Conservation (phyloP, 2,797 vertebrate genomes). For the Pachyuromys duprasi region DNA sequence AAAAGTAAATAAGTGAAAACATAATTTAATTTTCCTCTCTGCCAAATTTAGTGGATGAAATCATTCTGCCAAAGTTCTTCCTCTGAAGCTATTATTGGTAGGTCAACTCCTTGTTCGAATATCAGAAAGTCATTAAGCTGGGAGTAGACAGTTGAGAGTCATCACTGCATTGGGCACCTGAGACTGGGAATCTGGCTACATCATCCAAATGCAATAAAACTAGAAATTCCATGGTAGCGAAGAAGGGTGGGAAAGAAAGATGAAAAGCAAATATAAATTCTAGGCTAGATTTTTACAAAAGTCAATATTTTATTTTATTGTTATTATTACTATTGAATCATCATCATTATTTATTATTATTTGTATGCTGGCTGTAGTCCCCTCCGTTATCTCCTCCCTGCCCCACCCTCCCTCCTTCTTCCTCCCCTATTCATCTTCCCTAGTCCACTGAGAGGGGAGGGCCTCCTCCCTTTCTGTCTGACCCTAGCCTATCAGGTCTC, state of each 20-base stretch:
- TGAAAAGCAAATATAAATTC: constrained; percentile 30
- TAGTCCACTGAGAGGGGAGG: no score
- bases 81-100: constrained; percentile 37
- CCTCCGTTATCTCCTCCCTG: no score
- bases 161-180: not conserved
- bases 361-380: no score
- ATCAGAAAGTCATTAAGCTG: constrained; percentile 39
- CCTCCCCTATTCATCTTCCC: no score
- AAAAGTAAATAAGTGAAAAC: constrained; percentile 75
- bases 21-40: not conserved
- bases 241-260: not conserved
- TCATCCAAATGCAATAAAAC: constrained; percentile 35
- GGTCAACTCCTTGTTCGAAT: constrained; percentile 44
- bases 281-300: not conserved
- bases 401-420: no score
- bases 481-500: no score
- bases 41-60: not conserved
- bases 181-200: not conserved
- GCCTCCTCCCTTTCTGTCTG: no score
- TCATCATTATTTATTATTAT: no score
- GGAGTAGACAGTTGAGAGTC: constrained; percentile 56
- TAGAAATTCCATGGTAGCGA: not conserved
- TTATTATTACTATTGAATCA: no score
- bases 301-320: not conserved
- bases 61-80: constrained; percentile 16